phyloP scores from a whole-genome alignment of 2,113 vertebrate genomes.

The Prionailurus viverrinus region DNA sequence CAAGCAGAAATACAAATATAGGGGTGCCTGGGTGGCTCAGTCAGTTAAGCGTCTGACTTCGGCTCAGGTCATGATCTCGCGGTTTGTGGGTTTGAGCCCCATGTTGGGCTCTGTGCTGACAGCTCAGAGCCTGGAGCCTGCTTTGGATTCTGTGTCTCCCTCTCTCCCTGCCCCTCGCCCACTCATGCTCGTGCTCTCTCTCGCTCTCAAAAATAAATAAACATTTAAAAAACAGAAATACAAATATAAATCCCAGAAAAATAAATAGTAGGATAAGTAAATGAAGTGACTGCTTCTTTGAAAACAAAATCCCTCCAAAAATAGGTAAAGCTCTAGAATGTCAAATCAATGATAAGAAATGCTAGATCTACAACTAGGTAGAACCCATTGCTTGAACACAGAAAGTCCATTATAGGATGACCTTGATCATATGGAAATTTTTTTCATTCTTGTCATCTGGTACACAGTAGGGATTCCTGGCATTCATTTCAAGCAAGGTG shows the following conservation, averaged over 20 bases:
- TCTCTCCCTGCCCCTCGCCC: too few relatives aligned
- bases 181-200: too few relatives aligned
- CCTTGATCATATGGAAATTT: neutral
- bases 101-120: too few relatives aligned
- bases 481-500: neutral
- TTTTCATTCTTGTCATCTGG: neutral
- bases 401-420: neutral
- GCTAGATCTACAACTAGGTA: neutral
- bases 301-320: neutral
- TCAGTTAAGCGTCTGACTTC: too few relatives aligned
- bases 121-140: too few relatives aligned
- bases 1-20: constrained; percentile 31
- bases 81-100: too few relatives aligned
- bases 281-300: neutral
- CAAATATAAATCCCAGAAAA: neutral
- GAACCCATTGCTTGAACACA: neutral
- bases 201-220: too few relatives aligned
- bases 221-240: neutral
- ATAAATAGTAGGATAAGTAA: neutral
- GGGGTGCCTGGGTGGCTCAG: too few relatives aligned
- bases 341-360: constrained; percentile 26
- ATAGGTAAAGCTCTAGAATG: neutral
- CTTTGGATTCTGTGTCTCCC: too few relatives aligned
- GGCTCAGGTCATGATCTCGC: too few relatives aligned
- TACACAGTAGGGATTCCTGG: neutral